Evolutionary conservation across 2,888 invertebrate species (phyloP), one percentile per base, ranked within the genome.

Genomic region (Criorhina ranunculi): DNA sequence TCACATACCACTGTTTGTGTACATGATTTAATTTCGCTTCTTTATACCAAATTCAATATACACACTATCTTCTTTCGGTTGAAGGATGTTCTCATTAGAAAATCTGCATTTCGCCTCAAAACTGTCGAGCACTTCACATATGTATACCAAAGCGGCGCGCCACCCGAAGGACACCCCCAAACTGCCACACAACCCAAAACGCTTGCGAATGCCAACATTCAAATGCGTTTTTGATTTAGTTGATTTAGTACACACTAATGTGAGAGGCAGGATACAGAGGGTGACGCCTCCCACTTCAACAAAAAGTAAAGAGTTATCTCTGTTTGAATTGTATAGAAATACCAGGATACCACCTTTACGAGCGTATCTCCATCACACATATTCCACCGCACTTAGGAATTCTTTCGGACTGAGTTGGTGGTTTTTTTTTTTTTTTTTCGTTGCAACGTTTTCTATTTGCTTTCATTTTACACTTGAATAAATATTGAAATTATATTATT

Each of bases 211-310:
- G 46, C 62, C 37, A 70, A 70, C 69, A 70, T 57, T 64, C 70
- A 85, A 85, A 85, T 80, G 79, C 80, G 80, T 85, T 85, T 85
- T 75, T 85, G 79, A 85, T 85, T 85, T 85, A 57, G 85, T 80
- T 85, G 70, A 85, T 76, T 85, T 64, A 60, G 70, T 51, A 70
- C 55, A 53, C 64, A 53, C 64, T 64, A 59, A 81, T 64, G 81
- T 67, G 69, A 62, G 33, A 44, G 53, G 6, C 31, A 15, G 46
- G 44, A n/a, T 8, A 29, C 9, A 2, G 11, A 8, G 42, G 44
- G 37, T 17, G 8, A 12, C 24, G 12, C n/a, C 42, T 0, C 6
- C 40, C 15, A n/a, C 7, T 35, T 8, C 15, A 15, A n/a, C n/a
- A n/a, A n/a, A n/a, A 67, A 70, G 51, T 31, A 42, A 70, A 66